phyloP scores from a whole-genome alignment of 1,140 invertebrate genomes.

The Drosophila chauvacae region DNA sequence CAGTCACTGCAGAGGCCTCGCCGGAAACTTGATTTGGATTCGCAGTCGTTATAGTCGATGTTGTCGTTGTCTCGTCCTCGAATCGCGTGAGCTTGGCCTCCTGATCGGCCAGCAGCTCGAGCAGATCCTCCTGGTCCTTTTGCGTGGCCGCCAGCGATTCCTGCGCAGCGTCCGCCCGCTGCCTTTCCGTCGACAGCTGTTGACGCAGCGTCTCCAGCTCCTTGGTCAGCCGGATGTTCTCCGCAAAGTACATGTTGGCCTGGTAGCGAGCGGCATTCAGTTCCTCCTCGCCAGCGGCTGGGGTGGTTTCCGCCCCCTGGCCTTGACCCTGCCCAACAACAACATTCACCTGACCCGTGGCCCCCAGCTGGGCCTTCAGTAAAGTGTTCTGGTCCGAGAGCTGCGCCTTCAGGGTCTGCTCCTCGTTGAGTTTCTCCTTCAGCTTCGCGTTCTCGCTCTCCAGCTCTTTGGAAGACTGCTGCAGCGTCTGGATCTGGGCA shows the following conservation, averaged over 20 bases:
- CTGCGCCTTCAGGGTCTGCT: slow-evolving; percentile 89
- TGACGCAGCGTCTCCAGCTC: slow-evolving; percentile 80
- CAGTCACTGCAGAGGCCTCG: background rate
- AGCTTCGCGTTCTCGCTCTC: slow-evolving; percentile 86
- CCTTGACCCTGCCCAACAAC: background rate
- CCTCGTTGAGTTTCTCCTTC: slow-evolving; percentile 88
- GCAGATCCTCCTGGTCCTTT: slow-evolving; percentile 96
- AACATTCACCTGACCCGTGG: slow-evolving; percentile 30
- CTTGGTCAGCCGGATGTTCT: slow-evolving; percentile 82
- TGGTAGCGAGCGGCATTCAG: slow-evolving; percentile 72
- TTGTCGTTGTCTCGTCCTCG: slow-evolving; percentile 34
- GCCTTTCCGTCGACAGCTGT: slow-evolving; percentile 58
- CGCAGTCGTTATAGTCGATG: slow-evolving; percentile 9
- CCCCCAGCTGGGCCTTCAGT: slow-evolving; percentile 89
- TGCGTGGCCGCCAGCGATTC: slow-evolving; percentile 88
- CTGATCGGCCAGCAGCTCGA: slow-evolving; percentile 92
- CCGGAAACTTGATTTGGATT: slow-evolving; percentile 6
- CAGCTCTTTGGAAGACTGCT: slow-evolving; percentile 86
- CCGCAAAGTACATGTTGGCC: slow-evolving; percentile 77
- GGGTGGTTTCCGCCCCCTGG: background rate
- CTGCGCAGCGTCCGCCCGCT: slow-evolving; percentile 49
- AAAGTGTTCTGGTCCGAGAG: slow-evolving; percentile 95
- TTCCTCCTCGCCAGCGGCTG: slow-evolving; percentile 45
- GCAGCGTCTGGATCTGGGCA: slow-evolving; percentile 88
- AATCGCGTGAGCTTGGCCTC: slow-evolving; percentile 79